Percentiles rank a stretch among this genome's conserved stretches.
Conservation (phyloP, 2,888 invertebrate species). For the Parthenolecanium corni region DNA sequence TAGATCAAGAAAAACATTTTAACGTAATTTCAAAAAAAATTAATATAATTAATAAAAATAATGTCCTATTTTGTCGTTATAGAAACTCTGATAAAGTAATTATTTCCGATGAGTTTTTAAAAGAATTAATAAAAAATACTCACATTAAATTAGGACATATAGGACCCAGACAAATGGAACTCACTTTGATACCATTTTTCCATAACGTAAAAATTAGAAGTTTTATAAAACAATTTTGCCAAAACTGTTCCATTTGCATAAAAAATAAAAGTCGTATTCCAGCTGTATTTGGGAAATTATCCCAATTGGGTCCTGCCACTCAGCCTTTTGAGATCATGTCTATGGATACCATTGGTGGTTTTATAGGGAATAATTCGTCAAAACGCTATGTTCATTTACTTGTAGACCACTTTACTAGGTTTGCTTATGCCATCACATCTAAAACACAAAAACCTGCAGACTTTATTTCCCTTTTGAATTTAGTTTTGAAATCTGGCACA, state of each 20-base stretch:
- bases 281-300: conserved; percentile 33
- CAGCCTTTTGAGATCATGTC: conserved; percentile 35
- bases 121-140: neutral
- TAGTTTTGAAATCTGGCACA: neutral
- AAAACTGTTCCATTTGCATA: no score
- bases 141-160: neutral
- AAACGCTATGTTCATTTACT: conserved; percentile 35
- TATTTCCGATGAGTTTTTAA: neutral
- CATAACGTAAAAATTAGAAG: neutral
- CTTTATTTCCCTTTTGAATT: conserved; percentile 33
- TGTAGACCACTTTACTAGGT: conserved; percentile 35
- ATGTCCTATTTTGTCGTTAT: neutral
- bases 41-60: neutral
- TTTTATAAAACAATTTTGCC: neutral
- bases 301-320: conserved; percentile 34
- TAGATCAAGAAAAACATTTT: neutral
- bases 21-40: neutral
- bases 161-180: neutral
- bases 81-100: neutral
- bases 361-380: conserved; percentile 34
- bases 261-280: conserved; percentile 35
- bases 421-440: conserved; percentile 34
- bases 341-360: conserved; percentile 35
- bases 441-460: conserved; percentile 34
- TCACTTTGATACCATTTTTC: neutral